Percentiles rank a stretch among this genome's conserved stretches.
phyloP scores from a whole-genome alignment of 2,888 invertebrate genomes.

The Calliphora vomitoria region DNA sequence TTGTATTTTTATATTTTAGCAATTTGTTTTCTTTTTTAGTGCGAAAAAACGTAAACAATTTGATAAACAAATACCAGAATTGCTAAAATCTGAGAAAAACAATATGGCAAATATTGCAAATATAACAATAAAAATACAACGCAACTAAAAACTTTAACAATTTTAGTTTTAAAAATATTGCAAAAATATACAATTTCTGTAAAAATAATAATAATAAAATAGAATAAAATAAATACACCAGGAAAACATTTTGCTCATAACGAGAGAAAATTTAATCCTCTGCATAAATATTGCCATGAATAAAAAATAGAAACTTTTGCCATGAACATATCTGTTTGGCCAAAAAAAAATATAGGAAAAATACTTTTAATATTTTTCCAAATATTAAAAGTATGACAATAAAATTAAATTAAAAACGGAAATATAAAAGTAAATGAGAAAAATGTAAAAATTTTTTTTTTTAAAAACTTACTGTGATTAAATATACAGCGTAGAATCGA shows the following conservation, averaged over 20 bases:
- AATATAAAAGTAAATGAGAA: slow-evolving; percentile 49
- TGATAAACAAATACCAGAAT: neutral
- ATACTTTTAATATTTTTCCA: slow-evolving; percentile 1
- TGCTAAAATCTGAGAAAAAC: neutral
- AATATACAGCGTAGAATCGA: too few relatives aligned
- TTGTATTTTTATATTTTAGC: too few relatives aligned
- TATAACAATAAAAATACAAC: neutral
- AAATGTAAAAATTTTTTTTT: neutral
- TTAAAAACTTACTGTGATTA: slow-evolving; percentile 1
- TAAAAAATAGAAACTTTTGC: slow-evolving; percentile 40
- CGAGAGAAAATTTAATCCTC: slow-evolving; percentile 48
- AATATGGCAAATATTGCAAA: slow-evolving; percentile 23
- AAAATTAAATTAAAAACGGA: slow-evolving; percentile 56
- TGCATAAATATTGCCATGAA: slow-evolving; percentile 49
- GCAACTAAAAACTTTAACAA: slow-evolving; percentile 51
- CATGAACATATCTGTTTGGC: slow-evolving; percentile 37
- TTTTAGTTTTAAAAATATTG: slow-evolving; percentile 45
- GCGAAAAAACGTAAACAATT: neutral
- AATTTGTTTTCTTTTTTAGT: neutral
- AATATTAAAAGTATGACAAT: slow-evolving; percentile 44
- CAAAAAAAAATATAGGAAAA: neutral
- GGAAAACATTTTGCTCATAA: slow-evolving; percentile 38
- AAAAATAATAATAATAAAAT: slow-evolving; percentile 14
- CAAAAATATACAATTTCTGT: slow-evolving; percentile 19
- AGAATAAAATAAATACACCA: slow-evolving; percentile 50